phyloP scores from a whole-genome alignment of 2,888 invertebrate genomes.

The Chymomyza fuscimana region DNA sequence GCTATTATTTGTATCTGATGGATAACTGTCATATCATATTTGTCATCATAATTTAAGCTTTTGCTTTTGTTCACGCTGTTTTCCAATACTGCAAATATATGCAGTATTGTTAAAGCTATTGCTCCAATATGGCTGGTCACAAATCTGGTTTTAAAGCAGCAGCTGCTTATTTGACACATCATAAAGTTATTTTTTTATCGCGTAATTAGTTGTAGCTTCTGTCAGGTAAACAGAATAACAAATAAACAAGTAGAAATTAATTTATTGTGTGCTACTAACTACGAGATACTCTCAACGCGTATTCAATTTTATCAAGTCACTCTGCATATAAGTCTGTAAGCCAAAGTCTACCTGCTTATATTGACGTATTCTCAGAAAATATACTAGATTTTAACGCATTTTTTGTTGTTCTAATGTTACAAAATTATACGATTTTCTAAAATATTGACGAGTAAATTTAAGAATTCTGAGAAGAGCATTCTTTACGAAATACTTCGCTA shows the following conservation, averaged over 20 bases:
- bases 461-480: too few species aligned
- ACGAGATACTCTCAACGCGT: not conserved
- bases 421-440: too few species aligned
- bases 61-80: not conserved
- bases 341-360: too few species aligned
- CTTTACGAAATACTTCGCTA: too few species aligned
- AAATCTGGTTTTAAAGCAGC: not conserved
- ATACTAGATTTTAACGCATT: too few species aligned
- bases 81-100: not conserved
- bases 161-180: conserved; percentile 29
- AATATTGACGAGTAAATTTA: too few species aligned
- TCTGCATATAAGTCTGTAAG: too few species aligned
- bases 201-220: not conserved
- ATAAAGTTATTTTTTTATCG: conserved; percentile 46
- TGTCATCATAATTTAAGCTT: not conserved
- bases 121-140: too few species aligned
- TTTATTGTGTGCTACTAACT: not conserved
- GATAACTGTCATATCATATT: not conserved
- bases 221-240: not conserved
- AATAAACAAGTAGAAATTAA: not conserved
- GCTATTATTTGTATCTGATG: not conserved
- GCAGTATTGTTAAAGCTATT: not conserved
- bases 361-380: too few species aligned
- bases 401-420: too few species aligned
- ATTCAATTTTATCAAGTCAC: not conserved